Evolutionary conservation across 2,113 vertebrate genomes (phyloP).

Genomic region (Engystomops pustulosus): DNA sequence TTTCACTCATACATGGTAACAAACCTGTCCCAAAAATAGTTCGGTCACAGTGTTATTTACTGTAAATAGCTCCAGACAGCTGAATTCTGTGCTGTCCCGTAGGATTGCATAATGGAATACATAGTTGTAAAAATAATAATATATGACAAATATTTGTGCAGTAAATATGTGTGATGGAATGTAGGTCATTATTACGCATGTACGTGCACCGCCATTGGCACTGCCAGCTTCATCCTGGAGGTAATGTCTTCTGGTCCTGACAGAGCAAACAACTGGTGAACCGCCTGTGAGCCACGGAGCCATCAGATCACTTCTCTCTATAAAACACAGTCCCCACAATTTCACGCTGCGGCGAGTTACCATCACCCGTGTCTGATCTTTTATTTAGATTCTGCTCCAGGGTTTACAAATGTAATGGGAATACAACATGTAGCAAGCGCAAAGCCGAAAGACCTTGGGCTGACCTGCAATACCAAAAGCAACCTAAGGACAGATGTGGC

Average conservation of each 20-base stretch:
- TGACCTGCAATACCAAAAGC: background rate
- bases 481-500: background rate
- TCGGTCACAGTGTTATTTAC: too few species aligned
- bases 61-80: too few species aligned
- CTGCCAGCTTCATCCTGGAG: background rate
- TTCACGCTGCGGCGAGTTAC: background rate
- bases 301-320: background rate
- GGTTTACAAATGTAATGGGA: background rate
- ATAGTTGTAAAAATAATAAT: background rate
- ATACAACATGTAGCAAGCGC: background rate
- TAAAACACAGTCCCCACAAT: background rate
- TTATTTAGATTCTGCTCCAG: background rate
- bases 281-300: background rate
- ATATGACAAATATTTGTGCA: background rate
- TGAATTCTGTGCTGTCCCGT: too few species aligned
- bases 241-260: background rate
- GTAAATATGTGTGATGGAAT: background rate
- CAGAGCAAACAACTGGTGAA: background rate
- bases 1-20: too few species aligned
- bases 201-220: background rate
- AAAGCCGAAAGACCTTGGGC: background rate
- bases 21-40: too few species aligned
- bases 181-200: background rate
- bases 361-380: background rate
- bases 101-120: background rate